Conservation (phyloP, 2,888 invertebrate species). For the Pterostichus niger region DNA sequence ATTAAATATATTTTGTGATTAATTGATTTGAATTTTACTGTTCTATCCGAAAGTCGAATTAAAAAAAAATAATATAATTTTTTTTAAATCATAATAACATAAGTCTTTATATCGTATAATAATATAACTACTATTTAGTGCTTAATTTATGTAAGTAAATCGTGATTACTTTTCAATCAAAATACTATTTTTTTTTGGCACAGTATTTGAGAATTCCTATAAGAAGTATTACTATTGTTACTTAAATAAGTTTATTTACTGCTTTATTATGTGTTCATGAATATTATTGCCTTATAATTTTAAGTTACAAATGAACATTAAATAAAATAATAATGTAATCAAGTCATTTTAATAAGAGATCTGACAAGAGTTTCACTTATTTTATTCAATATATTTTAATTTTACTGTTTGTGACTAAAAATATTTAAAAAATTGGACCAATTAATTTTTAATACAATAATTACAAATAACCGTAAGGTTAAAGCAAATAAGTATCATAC, state of each 20-base stretch:
- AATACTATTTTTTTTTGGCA: slow-evolving; percentile 36
- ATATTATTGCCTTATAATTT: background rate
- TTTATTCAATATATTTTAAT: too few species aligned
- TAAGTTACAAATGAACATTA: background rate
- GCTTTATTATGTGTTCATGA: slow-evolving; percentile 32
- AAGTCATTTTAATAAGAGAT: too few species aligned
- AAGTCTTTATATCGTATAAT: slow-evolving; percentile 38
- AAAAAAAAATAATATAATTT: too few species aligned
- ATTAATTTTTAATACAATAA: too few species aligned
- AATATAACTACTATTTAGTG: background rate
- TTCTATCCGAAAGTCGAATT: too few species aligned
- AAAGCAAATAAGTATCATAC: too few species aligned
- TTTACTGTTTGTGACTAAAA: too few species aligned
- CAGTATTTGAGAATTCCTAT: slow-evolving; percentile 48
- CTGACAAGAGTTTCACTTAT: background rate
- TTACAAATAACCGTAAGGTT: too few species aligned
- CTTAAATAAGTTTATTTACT: slow-evolving; percentile 42
- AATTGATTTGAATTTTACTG: too few species aligned
- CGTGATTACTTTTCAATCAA: slow-evolving; percentile 24
- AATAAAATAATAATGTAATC: too few species aligned
- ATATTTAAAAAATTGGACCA: too few species aligned
- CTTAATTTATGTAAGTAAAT: slow-evolving; percentile 3
- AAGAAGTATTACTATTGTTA: slow-evolving; percentile 41
- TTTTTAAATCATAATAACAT: background rate
- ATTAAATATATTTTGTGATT: too few species aligned